Conservation (phyloP, 2,888 invertebrate species). For the Drosophila stalkeri region DNA sequence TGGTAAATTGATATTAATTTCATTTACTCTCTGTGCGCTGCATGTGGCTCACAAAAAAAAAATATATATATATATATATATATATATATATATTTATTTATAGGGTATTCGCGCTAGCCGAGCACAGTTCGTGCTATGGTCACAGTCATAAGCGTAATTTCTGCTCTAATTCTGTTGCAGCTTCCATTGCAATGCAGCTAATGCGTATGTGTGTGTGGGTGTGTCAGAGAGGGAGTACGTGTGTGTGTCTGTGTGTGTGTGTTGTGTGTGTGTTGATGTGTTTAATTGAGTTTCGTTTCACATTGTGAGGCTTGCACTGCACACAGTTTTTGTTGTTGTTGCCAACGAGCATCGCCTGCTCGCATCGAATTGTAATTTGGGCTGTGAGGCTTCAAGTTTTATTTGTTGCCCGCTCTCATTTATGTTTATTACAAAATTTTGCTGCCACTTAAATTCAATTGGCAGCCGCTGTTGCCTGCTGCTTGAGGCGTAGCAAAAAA, state of each 20-base stretch:
- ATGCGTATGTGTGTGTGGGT: constrained; percentile 28
- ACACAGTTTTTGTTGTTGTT: constrained; percentile 17
- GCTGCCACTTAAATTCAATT: constrained; percentile 50
- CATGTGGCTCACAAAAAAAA: constrained; percentile 3
- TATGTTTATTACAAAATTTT: constrained; percentile 39
- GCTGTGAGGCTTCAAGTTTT: constrained; percentile 26
- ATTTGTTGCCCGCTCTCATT: constrained; percentile 22
- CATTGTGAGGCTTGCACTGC: constrained; percentile 20
- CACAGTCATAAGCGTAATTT: constrained; percentile 66
- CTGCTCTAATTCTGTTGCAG: constrained; percentile 69
- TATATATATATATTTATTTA: background rate
- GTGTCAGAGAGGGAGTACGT: background rate
- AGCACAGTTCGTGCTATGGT: constrained; percentile 24
- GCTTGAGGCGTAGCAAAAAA: background rate
- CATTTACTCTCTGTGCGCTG: background rate
- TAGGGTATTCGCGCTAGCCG: constrained; percentile 42
- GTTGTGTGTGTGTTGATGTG: constrained; percentile 13
- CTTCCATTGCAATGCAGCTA: constrained; percentile 47
- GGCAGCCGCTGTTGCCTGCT: constrained; percentile 15
- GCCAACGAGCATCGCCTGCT: constrained; percentile 36
- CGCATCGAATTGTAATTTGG: constrained; percentile 16
- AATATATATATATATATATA: no score
- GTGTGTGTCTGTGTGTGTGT: constrained; percentile 5
- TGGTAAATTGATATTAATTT: background rate
- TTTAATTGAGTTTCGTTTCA: constrained; percentile 52